These are phyloP conservation scores for Orius insidiosus DNA, from an alignment of 1,140 invertebrate species.

Conservation along the genomic window DNA sequence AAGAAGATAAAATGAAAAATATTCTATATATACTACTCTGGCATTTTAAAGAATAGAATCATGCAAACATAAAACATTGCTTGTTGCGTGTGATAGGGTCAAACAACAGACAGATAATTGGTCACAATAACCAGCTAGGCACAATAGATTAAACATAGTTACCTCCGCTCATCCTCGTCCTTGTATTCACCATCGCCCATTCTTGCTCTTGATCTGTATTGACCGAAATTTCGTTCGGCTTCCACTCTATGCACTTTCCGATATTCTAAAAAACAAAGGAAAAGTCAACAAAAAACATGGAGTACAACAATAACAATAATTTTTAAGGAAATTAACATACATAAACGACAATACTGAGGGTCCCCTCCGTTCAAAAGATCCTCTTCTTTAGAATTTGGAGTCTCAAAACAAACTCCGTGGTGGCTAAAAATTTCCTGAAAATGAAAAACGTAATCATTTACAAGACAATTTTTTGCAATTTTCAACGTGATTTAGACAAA, in stretches of 20 bases:
- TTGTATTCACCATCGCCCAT: conserved; percentile 61
- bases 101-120: not conserved
- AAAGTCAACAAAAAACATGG: conserved; percentile 11
- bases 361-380: conserved; percentile 29
- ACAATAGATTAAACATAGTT: conserved; percentile 29
- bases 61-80: too few species aligned
- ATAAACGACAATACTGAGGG: conserved; percentile 31
- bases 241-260: conserved; percentile 56
- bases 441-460: conserved; percentile 1
- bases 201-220: conserved; percentile 62
- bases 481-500: too few species aligned
- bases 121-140: not conserved
- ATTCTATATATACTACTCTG: not conserved
- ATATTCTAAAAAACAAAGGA: conserved; percentile 26
- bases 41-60: not conserved
- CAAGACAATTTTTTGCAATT: too few species aligned
- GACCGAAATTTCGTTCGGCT: conserved; percentile 50
- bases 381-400: conserved; percentile 26
- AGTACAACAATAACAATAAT: conserved; percentile 3
- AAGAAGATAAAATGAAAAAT: conserved; percentile 4
- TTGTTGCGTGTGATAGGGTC: not conserved
- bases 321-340: conserved; percentile 22
- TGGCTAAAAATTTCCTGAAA: conserved; percentile 30
- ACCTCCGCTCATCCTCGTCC: conserved; percentile 33
- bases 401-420: conserved; percentile 27